Evolutionary conservation across 2,113 vertebrate genomes (phyloP), one percentile per base, ranked within the genome.

Genomic region (Tragelaphus scriptus): DNA sequence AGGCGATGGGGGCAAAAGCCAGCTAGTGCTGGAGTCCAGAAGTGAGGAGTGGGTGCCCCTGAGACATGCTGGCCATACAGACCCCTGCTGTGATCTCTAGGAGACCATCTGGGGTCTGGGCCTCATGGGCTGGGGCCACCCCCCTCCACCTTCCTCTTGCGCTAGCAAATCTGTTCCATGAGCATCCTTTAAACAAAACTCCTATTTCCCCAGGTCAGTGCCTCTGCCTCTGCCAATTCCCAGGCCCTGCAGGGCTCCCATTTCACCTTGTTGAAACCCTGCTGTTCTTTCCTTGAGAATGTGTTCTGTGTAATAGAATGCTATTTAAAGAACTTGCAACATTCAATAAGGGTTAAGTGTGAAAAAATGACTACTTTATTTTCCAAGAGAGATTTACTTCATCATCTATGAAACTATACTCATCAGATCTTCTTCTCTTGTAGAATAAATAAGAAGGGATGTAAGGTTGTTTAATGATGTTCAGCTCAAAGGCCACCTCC

Each of bases 11-110:
- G 40, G 30, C 32, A 25, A 36, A 71, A 91, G 68, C 14, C 53
- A 81, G 40, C 32, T 5, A 0, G 53, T 14, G 25, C 63, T 36
- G 32, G 47, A 15, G 17, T n/a, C 0, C 5, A 6, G 19, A 28
- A 17, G 51, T 11, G 75, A 12, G 21, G 26, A n/a, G 14, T 25
- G 30, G 32, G n/a, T n/a, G 63, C 71, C 59, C 2, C 0, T 4
- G 49, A 44, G 71, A 13, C 5, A 0, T 0, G 1, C 14, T 65
- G 53, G 40, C 63, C 6, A 4, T 15, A 4, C 23, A 9, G 8
- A 79, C 30, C 49, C 16, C 53, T 51, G 3, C 6, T n/a, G 44
- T 17, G 44, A 49, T 25, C 51, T 81, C 51, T 17, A 6, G 58
- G 93, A 93, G 44, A 21, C 3, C 32, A 15, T 51, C 26, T 23